phyloP scores from a whole-genome alignment of 2,113 vertebrate genomes.

The Rhadina sibilatrix region DNA sequence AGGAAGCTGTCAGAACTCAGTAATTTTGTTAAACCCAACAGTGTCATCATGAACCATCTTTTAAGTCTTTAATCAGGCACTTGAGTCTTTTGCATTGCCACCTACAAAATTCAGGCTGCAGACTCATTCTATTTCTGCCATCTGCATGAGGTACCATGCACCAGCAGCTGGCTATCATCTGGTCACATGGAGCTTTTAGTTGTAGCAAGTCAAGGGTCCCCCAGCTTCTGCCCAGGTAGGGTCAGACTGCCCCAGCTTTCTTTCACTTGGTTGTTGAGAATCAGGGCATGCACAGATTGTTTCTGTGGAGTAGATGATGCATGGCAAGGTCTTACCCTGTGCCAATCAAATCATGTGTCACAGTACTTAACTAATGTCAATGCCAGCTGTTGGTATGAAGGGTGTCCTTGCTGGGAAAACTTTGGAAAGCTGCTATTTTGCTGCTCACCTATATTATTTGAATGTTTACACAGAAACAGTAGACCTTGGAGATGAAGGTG shows the following conservation, averaged over 20 bases:
- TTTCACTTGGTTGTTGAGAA: not conserved
- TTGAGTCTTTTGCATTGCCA: not conserved
- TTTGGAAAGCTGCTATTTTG: not conserved
- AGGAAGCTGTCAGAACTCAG: not conserved
- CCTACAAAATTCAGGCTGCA: not conserved
- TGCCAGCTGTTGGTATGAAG: not conserved
- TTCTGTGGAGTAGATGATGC: not conserved
- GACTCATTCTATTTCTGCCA: not conserved
- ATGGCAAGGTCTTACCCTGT: not conserved
- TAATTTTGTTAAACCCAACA: not conserved
- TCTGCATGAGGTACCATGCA: fast-evolving
- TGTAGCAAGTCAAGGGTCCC: not conserved
- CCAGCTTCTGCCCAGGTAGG: not conserved
- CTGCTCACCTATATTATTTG: not conserved
- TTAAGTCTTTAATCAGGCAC: not conserved
- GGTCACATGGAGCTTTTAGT: not conserved
- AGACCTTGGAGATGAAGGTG: not conserved
- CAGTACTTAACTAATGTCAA: not conserved
- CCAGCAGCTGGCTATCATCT: not conserved
- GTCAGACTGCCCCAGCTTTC: not conserved
- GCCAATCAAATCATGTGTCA: not conserved
- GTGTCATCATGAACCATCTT: not conserved
- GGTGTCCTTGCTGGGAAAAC: not conserved
- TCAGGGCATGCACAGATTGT: not conserved
- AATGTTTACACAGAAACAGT: not conserved